A percentile compares a stretch with the other conserved stretches of the same genome.
Evolutionary conservation across 2,888 invertebrate species (phyloP).

Genomic region (Masnerella sp.): DNA sequence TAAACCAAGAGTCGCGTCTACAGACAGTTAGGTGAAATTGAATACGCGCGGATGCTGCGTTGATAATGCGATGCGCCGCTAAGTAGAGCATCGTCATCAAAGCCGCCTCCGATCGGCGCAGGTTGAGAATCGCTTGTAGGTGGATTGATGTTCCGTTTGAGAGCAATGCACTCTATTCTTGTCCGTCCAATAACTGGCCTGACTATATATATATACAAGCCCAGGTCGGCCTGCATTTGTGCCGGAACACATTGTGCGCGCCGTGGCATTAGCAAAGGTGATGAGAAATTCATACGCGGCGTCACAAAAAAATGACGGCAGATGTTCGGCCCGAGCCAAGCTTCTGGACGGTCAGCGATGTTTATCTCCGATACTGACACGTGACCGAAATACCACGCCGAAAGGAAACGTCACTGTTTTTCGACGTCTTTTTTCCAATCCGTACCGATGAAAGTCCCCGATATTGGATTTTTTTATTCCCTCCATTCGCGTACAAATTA

Average conservation of each 20-base stretch:
- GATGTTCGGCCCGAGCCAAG: conserved; percentile 35
- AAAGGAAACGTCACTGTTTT: conserved; percentile 35
- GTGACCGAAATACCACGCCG: conserved; percentile 41
- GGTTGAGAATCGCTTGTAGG: conserved; percentile 63
- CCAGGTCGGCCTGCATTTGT: conserved; percentile 52
- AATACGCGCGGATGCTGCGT: conserved; percentile 40
- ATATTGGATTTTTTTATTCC: conserved; percentile 26
- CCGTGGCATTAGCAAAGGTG: conserved; percentile 49
- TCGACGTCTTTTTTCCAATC: conserved; percentile 10
- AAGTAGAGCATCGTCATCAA: conserved; percentile 52
- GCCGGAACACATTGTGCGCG: conserved; percentile 47
- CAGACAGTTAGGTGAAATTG: conserved; percentile 45
- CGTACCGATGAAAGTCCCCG: conserved; percentile 25
- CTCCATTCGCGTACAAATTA: no score
- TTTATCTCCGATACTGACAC: conserved; percentile 50
- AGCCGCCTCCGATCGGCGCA: conserved; percentile 31
- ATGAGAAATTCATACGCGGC: conserved; percentile 56
- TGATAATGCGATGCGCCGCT: conserved; percentile 37
- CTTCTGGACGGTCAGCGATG: conserved; percentile 42
- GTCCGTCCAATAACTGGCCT: conserved; percentile 67
- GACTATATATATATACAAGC: conserved; percentile 57
- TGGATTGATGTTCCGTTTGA: conserved; percentile 66
- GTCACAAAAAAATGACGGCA: conserved; percentile 42
- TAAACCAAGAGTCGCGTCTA: conserved; percentile 12
- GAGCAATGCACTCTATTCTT: conserved; percentile 68